Base-by-base conservation (phyloP, 2,888 invertebrate species). In the Amorpha juglandis region DNA sequence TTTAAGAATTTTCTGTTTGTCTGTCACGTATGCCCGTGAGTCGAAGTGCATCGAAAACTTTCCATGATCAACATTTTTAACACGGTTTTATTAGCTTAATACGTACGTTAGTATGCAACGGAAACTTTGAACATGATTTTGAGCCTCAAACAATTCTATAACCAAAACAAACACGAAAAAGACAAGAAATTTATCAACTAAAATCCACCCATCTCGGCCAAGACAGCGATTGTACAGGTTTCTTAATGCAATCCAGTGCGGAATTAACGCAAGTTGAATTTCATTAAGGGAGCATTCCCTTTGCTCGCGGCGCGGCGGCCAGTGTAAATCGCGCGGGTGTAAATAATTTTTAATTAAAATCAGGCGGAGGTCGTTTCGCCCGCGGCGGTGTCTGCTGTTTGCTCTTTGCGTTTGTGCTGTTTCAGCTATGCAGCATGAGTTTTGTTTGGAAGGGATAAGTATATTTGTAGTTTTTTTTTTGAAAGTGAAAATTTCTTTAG, bases 281-380 rank as follows among this genome's bases (percentile, higher is more conserved):
- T 58, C 58, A 65, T 64, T 55, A 64, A 47, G 55, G 35, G 47
- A 35, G 16, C 55, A 48, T 65, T 58, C 35, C 55, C 35, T 64
- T 65, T 65, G 64, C 48, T 53, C 50, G 50, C n/a, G 7, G 8
- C 7, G 48, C 48, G 47, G 48, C 35, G 42, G 42, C 62, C 66
- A 63, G 47, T 35, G 35, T 63, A 53, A 63, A 66, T 63, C 45
- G 47, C 35, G 62, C 45, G 27, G 62, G 62, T 47, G 66, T 67
- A 67, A 69, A 69, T 69, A 67, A 67, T 63, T 65, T 65, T 69
- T 66, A 69, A 69, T 69, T 69, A 69, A 69, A 67, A 67, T 58
- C 66, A 55, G 63, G 27, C 63, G 47, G 21, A 47, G 63, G 50
- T 35, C 19, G 63, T 51, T 38, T 19, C 7, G 63, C 63, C 48